A percentile compares a stretch with the other conserved stretches of the same genome.
phyloP scores from a whole-genome alignment of 2,113 vertebrate genomes.

The Alosa alosa region DNA sequence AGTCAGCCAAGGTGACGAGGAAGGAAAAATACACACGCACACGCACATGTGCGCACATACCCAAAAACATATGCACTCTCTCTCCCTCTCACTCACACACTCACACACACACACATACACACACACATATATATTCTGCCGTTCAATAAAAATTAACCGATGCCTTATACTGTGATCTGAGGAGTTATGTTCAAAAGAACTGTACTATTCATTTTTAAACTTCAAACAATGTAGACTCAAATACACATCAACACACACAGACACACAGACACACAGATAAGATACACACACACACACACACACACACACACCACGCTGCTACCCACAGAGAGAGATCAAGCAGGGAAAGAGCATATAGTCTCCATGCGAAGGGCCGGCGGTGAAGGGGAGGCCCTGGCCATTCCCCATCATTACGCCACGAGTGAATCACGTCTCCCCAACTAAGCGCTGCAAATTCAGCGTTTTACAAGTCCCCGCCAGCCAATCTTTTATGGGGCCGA shows the following conservation, averaged over 20 bases:
- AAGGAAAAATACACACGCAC: constrained; percentile 26
- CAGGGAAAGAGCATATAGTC: neutral
- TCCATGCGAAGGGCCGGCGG: neutral
- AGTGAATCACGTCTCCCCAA: constrained; percentile 35
- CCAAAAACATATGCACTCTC: neutral
- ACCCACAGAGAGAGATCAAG: constrained; percentile 12
- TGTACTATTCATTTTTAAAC: neutral
- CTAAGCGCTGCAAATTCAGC: constrained; percentile 47
- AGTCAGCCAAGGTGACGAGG: constrained; percentile 64
- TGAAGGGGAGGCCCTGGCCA: constrained; percentile 2
- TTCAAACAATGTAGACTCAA: neutral
- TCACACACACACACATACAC: neutral
- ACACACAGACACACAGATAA: neutral
- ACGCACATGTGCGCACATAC: too few species aligned
- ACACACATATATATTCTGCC: neutral
- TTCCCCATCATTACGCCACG: constrained; percentile 28
- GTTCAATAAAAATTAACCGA: neutral
- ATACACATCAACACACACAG: neutral
- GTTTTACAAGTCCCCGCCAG: constrained; percentile 45
- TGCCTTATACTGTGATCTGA: neutral
- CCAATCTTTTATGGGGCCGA: constrained; percentile 48
- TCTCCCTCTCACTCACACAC: neutral
- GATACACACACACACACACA: neutral
- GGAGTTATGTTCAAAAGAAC: neutral
- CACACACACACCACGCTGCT: neutral